A percentile compares a stretch with the other conserved stretches of the same genome.
Conservation (phyloP, 2,797 vertebrate genomes). For the Triplophysa bombifrons region DNA sequence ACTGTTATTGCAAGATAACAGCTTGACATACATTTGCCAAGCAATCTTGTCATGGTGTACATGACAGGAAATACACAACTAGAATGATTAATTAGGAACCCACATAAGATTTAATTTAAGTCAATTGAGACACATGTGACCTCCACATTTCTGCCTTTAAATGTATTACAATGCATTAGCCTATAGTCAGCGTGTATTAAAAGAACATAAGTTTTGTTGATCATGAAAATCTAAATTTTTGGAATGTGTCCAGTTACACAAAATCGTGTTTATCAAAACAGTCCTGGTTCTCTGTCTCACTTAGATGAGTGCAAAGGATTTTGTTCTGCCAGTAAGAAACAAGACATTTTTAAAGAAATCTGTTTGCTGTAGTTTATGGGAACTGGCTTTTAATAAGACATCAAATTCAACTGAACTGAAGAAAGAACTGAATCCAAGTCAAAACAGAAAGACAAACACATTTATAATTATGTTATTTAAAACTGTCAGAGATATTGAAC, state of each 20-base stretch:
- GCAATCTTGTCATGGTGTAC: no score
- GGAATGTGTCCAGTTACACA: background rate
- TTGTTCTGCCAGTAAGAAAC: background rate
- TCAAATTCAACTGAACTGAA: background rate
- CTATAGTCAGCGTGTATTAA: no score
- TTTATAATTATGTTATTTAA: background rate
- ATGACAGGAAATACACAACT: no score
- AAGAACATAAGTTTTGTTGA: background rate
- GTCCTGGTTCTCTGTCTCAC: background rate
- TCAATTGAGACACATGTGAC: no score
- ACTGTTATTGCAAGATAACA: background rate
- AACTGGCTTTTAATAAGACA: constrained; percentile 3
- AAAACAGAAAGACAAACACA: background rate
- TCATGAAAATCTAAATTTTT: background rate
- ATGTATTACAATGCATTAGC: no score
- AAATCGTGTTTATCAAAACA: background rate
- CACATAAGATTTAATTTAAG: no score
- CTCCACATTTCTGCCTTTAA: no score
- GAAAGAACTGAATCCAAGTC: constrained; percentile 1
- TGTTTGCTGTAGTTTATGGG: background rate
- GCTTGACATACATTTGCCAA: background rate
- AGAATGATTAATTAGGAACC: no score
- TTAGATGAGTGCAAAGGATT: background rate
- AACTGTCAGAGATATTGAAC: background rate
- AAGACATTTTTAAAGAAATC: background rate